These are phyloP conservation scores for Cephalopachus bancanus DNA, from an alignment of 2,797 vertebrate genomes.

Conservation along the genomic window DNA sequence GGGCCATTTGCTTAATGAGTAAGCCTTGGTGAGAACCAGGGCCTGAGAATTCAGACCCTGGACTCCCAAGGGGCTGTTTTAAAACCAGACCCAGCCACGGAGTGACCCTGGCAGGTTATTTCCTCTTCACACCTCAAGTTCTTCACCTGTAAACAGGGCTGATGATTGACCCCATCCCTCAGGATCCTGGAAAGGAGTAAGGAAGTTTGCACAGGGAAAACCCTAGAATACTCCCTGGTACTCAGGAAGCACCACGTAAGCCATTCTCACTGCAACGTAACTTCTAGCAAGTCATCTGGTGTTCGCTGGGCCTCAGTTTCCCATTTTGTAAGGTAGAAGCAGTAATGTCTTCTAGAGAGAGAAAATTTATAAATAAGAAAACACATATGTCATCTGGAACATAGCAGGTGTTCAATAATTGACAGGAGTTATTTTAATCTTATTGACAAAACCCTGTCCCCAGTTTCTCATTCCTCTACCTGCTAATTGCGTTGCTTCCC, in stretches of 20 bases:
- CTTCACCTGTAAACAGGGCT: background rate
- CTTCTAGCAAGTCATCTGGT: background rate
- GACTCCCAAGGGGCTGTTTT: background rate
- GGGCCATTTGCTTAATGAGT: background rate
- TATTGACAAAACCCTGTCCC: constrained; percentile 87
- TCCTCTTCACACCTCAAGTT: background rate
- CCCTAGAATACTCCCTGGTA: background rate
- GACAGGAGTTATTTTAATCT: background rate
- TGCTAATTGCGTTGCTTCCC: constrained; percentile 78
- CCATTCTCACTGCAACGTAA: background rate
- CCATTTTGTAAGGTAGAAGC: background rate
- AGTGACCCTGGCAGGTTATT: background rate
- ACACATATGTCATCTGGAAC: background rate
- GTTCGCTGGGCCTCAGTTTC: background rate
- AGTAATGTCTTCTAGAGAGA: background rate
- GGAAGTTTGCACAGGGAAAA: background rate
- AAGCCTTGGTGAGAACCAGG: background rate
- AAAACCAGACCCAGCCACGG: rapidly evolving
- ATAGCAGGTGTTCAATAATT: rapidly evolving
- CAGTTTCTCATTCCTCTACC: constrained; percentile 90
- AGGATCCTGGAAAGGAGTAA: background rate
- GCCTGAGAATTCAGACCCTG: background rate
- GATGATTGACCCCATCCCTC: background rate
- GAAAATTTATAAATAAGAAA: background rate
- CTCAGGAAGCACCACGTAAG: rapidly evolving